Conservation (phyloP, 2,888 invertebrate species). For the Drosophila nigritarsus region DNA sequence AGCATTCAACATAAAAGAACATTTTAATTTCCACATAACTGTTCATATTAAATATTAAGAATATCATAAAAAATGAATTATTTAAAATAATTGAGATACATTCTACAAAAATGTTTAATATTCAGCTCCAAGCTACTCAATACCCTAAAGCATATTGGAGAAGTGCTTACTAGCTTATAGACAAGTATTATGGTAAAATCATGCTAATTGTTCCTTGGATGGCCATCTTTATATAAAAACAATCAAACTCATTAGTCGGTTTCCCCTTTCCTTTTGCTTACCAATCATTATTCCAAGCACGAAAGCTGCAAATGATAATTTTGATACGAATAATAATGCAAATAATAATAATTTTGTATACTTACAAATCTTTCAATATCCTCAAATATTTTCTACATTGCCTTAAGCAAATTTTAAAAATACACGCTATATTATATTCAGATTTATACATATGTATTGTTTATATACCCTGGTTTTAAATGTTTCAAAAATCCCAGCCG, state of each 20-base stretch:
- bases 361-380: not conserved
- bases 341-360: not conserved
- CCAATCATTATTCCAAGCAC: not conserved
- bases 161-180: not conserved
- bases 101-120: not conserved
- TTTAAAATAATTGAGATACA: not conserved
- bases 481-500: constrained; percentile 84
- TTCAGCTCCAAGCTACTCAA: not conserved
- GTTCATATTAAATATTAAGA: too few relatives aligned
- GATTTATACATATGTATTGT: not conserved
- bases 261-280: constrained; percentile 1
- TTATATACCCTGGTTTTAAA: constrained; percentile 9
- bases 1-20: not conserved
- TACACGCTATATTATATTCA: constrained; percentile 7
- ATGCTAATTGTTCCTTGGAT: not conserved
- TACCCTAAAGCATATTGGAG: not conserved
- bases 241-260: constrained; percentile 69
- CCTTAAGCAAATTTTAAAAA: not conserved
- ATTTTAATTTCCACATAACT: not conserved
- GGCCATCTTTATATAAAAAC: constrained; percentile 53
- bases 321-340: not conserved
- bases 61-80: not conserved
- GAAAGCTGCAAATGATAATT: not conserved
- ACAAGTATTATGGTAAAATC: not conserved
- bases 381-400: not conserved